Base-by-base conservation (phyloP, 2,797 vertebrate genomes). In the Catharus ustulatus region DNA sequence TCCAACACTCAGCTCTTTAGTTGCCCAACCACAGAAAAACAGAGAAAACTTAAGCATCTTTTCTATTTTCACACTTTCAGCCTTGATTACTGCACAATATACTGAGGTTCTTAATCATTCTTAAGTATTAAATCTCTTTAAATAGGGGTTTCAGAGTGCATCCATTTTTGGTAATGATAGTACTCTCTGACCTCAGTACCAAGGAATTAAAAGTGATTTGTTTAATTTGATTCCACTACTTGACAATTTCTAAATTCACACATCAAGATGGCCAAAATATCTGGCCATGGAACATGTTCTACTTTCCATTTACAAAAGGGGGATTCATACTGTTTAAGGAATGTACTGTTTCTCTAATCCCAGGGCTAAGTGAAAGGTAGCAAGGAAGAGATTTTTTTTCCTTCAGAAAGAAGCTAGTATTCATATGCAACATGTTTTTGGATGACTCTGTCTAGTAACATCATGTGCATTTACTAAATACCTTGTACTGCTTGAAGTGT, bases 331-430 rank as follows among this genome's bases (percentile, higher is more conserved):
- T 87, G 61, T 57, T 91, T 78, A 74, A 68, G 58, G 78, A 88
- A 96, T 74, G 77, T 40, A 73, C 32, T 54, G 34, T 91, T 94
- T 93, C 88, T 67, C 72, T 95, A 93, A 96, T 94, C 61, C 68
- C 36, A 76, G 38, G 54, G 61, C 84, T 80, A 84, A 93, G 2
- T 76, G 43, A 91, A 73, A 93, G 49, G 67, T 64, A 95, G 54
- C 40, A 88, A 84, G 61, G 45, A 72, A 85, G 96, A 93, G 62
- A 52, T 9, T 27, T 84, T 91, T 74, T 73, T 79, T 68, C 66
- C 62, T 66, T 81, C 78, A 87, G 87, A 95, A 94, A 93, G 74
- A 88, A 93, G 29, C 40, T 49, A 76, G 68, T 95, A 72, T 63
- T 86, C 34, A 43, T 43, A 46, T 54, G 69, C 57, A 93, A 57